Evolutionary conservation across 2,888 invertebrate genomes (phyloP).

Genomic region (Actias luna): DNA sequence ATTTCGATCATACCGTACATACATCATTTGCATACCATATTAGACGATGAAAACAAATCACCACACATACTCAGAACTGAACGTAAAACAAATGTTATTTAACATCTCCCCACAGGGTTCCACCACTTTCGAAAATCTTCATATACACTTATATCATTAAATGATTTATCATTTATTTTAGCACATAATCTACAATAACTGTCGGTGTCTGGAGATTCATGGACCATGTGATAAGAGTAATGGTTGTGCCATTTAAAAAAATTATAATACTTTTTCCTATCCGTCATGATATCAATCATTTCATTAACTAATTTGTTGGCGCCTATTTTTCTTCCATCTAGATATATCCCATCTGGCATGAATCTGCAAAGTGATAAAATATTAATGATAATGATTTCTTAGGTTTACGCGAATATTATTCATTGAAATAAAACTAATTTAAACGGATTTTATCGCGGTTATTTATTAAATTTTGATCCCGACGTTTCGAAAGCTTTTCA

Average conservation of each 20-base stretch:
- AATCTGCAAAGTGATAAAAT: conserved; percentile 35
- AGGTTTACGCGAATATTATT: too few relatives aligned
- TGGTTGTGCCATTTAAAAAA: conserved; percentile 42
- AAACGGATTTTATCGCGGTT: too few relatives aligned
- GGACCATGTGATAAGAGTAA: conserved; percentile 33
- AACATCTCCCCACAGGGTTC: conserved; percentile 26
- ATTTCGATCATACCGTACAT: too few relatives aligned
- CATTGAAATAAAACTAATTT: too few relatives aligned
- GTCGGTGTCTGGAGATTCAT: conserved; percentile 35
- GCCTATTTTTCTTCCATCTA: conserved; percentile 32
- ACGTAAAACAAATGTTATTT: neutral
- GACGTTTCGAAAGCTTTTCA: too few relatives aligned
- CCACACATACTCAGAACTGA: neutral
- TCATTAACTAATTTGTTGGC: conserved; percentile 29
- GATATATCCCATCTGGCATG: conserved; percentile 40
- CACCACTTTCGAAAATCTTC: conserved; percentile 33
- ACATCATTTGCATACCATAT: too few relatives aligned
- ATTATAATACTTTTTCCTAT: conserved; percentile 33
- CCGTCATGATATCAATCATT: conserved; percentile 33
- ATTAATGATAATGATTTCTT: too few relatives aligned
- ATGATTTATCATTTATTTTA: conserved; percentile 29
- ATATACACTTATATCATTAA: conserved; percentile 21
- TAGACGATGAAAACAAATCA: neutral
- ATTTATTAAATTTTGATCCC: too few relatives aligned
- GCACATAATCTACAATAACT: conserved; percentile 41